A percentile compares a stretch with the other conserved stretches of the same genome.
Conservation (phyloP, 2,797 vertebrate species). For the Pagetopsis macropterus region DNA sequence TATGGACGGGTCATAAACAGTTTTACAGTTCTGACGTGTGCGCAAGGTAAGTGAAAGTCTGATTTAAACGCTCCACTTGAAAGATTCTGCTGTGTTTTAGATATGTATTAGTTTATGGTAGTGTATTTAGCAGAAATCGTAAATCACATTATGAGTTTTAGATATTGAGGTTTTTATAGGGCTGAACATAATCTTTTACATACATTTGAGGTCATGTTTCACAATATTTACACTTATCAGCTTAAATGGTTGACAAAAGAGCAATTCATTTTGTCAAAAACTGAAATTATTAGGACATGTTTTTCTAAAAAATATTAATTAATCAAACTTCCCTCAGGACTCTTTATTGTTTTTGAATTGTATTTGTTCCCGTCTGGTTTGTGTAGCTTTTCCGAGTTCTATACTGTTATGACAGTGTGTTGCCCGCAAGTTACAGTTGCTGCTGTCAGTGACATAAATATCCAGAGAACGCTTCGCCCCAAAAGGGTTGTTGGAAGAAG, state of each 20-base stretch:
- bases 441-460: slow-evolving; percentile 23
- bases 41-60: slow-evolving; percentile 55
- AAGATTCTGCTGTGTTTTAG: neutral
- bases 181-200: too few relatives aligned
- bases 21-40: neutral
- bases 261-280: neutral
- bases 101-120: neutral
- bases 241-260: neutral
- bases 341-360: neutral
- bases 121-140: slow-evolving; percentile 8
- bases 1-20: neutral
- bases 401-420: neutral
- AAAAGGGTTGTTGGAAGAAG: neutral
- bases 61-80: neutral
- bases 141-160: neutral
- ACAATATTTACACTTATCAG: too few relatives aligned
- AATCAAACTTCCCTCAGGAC: neutral
- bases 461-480: neutral
- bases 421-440: neutral
- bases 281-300: neutral
- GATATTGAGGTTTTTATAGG: too few relatives aligned
- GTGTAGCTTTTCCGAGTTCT: neutral
- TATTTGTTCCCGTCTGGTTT: neutral
- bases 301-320: neutral
- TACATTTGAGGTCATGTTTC: neutral